Evolutionary conservation across 1,140 invertebrate species (phyloP), one percentile per base, ranked within the genome.

Genomic region (Drosophila grimshawi): DNA sequence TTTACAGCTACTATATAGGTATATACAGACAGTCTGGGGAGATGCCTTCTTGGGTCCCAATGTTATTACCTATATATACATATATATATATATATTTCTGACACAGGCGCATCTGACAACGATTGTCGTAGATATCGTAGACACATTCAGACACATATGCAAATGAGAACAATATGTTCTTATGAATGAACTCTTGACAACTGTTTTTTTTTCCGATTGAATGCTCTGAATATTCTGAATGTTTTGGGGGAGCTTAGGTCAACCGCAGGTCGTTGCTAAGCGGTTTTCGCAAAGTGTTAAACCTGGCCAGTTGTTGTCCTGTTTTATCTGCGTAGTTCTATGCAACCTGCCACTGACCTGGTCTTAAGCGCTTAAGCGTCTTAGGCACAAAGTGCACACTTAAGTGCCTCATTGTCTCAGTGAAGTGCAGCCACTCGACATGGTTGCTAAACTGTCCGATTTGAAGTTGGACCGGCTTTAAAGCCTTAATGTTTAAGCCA

Each of bases 351-450:
- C 60, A 45, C 60, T 63, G 76, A 78, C 48, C 75, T 55, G 51
- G 46, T 79, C 57, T 85, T 86, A 85, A 75, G 46, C 41, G 67
- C 72, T 66, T 77, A 81, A 49, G 51, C 49, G 64, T 59, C 79
- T 86, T 82, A 82, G 60, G 55, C 61, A 76, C 67, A 81, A 81
- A 63, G 82, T 75, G 52, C 59, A 67, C 78, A 69, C 81, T 86
- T 72, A 81, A 86, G 81, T 86, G 78, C 63, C 45, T 66, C 41
- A 86, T 86, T 86, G 82, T 86, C 41, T 39, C 11, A 6, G 39
- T 86, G 64, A 86, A 86, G 81, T 86, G 60, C 49, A 68, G 73
- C 74, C 81, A 86, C 81, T 86, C 64, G 59, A 78, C 46, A 52
- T 19, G 7, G 56, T 39, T 56, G 57, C 37, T 43, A 53, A 72